phyloP scores from a whole-genome alignment of 1,140 invertebrate species.

The Acromyrmex heyeri region DNA sequence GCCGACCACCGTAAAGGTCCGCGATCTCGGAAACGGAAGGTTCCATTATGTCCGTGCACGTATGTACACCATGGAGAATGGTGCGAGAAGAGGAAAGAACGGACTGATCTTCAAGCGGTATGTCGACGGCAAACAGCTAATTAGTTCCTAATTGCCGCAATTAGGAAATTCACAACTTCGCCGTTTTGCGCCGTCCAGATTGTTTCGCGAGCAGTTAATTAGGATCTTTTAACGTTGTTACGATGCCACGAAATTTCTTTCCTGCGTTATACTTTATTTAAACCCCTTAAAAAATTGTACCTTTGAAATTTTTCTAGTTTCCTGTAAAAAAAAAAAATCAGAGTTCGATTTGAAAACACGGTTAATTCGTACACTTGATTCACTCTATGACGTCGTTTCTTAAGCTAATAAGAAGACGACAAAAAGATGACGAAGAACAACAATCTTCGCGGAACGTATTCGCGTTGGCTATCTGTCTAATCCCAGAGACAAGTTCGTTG shows the following conservation, averaged over 20 bases:
- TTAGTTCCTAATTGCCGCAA: slow-evolving; percentile 24
- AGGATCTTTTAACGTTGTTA: neutral
- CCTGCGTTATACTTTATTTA: neutral
- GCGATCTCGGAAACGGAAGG: slow-evolving; percentile 11
- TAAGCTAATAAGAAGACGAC: neutral
- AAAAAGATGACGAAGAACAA: slow-evolving; percentile 9
- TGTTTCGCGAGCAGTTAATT: slow-evolving; percentile 1
- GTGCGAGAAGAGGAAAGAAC: neutral
- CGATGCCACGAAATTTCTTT: neutral
- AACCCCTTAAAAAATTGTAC: neutral
- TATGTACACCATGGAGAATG: neutral
- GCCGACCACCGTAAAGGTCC: slow-evolving; percentile 21
- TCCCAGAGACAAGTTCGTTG: slow-evolving; percentile 40
- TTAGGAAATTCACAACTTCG: slow-evolving; percentile 28
- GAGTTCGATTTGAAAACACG: neutral
- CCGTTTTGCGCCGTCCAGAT: neutral
- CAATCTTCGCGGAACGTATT: slow-evolving; percentile 22
- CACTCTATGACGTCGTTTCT: neutral
- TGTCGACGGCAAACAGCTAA: slow-evolving; percentile 17
- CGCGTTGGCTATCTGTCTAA: slow-evolving; percentile 43
- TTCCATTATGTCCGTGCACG: slow-evolving; percentile 28
- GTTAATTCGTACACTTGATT: neutral
- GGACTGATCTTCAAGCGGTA: slow-evolving; percentile 4
- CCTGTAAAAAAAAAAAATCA: too few species aligned
- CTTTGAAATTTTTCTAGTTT: neutral